Percentiles rank a stretch among this genome's conserved stretches.
phyloP scores from a whole-genome alignment of 23 tunicate genomes.

The Phallusia fumigata region DNA sequence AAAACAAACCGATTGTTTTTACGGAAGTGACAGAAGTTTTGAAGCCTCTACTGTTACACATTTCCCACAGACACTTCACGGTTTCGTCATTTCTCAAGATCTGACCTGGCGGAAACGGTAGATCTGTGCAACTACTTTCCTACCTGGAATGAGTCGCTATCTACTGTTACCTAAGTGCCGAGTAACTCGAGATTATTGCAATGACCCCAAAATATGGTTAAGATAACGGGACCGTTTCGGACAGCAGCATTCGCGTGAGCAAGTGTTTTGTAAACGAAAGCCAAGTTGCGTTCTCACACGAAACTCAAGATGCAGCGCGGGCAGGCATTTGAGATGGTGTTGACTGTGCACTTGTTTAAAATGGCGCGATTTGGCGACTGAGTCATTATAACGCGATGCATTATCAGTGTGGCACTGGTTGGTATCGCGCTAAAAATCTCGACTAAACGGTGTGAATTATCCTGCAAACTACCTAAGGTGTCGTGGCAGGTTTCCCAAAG shows the following conservation, averaged over 20 bases:
- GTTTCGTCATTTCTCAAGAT: not conserved
- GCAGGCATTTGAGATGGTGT: no score
- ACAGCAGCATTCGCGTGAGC: not conserved
- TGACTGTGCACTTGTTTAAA: no score
- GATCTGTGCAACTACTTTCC: not conserved
- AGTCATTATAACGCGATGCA: no score
- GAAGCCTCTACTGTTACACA: not conserved
- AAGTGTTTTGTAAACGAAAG: not conserved
- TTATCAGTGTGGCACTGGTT: no score
- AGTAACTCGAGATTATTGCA: conserved; percentile 1
- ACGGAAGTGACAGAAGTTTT: not conserved
- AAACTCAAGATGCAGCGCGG: not conserved
- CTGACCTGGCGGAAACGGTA: not conserved
- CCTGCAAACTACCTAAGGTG: no score
- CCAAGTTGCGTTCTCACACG: not conserved
- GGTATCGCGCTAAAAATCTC: no score
- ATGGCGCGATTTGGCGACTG: no score
- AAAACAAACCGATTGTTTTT: not conserved
- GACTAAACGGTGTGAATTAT: no score
- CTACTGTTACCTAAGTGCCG: not conserved
- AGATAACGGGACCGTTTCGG: not conserved
- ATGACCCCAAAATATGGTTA: not conserved
- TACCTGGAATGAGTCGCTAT: not conserved
- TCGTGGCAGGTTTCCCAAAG: no score
- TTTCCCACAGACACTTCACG: not conserved